These are phyloP conservation scores for Dinomys branickii DNA, from an alignment of 2,113 vertebrate species.

Conservation along the genomic window DNA sequence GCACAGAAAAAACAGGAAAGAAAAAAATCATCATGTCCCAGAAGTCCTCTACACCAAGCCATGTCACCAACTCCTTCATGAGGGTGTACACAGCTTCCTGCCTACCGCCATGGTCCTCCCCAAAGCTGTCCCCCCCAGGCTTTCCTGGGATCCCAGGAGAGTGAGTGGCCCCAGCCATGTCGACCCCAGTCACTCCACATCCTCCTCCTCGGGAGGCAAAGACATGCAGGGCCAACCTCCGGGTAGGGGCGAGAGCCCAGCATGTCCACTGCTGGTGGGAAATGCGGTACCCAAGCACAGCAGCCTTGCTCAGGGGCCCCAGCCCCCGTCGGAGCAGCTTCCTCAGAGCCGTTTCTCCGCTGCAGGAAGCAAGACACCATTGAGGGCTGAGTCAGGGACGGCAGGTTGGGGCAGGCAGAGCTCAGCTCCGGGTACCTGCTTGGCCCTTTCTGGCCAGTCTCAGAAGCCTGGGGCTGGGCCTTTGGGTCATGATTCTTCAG, in stretches of 20 bases:
- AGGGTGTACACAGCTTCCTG: not conserved
- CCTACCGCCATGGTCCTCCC: not conserved
- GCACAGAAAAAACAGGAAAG: not conserved
- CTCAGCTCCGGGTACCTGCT: not conserved
- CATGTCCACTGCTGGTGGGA: conserved; percentile 62
- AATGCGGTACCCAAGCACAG: conserved; percentile 47
- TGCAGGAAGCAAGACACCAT: conserved; percentile 57
- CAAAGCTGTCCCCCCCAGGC: not conserved
- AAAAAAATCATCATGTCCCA: not conserved
- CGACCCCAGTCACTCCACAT: conserved; percentile 75
- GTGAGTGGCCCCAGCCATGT: conserved; percentile 64
- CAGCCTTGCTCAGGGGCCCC: conserved; percentile 72
- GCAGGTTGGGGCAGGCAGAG: not conserved
- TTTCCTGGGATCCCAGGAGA: not conserved
- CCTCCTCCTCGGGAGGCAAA: conserved; percentile 75
- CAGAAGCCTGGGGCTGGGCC: not conserved
- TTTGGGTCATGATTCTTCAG: not conserved
- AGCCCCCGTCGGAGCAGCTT: conserved; percentile 76
- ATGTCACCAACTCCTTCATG: not conserved
- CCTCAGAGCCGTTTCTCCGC: conserved; percentile 66
- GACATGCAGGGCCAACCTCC: conserved; percentile 73
- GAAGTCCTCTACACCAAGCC: not conserved
- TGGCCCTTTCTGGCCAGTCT: not conserved
- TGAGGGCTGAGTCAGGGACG: not conserved
- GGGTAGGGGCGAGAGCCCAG: conserved; percentile 3